Evolutionary conservation across 2,888 invertebrate genomes (phyloP).

Genomic region (Epirrita christyi): DNA sequence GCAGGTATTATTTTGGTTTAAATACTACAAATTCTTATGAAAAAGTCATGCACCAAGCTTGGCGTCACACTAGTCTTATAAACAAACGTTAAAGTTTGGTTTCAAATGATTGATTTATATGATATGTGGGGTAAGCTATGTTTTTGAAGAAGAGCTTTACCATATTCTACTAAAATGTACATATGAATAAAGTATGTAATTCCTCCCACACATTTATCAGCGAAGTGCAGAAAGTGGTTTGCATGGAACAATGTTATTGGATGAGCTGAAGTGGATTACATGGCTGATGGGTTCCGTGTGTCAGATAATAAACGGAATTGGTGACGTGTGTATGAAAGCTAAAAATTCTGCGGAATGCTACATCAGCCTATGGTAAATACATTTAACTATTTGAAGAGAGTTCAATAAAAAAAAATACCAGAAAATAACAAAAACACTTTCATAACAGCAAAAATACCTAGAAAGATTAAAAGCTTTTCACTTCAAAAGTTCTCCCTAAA

Average conservation of each 20-base stretch:
- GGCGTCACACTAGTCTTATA: neutral
- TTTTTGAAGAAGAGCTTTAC: too few species aligned
- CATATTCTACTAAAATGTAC: too few species aligned
- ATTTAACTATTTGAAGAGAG: too few species aligned
- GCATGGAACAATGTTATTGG: conserved; percentile 1
- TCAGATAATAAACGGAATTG: neutral
- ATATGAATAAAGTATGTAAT: neutral
- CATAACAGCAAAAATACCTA: too few species aligned
- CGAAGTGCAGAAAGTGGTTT: conserved; percentile 9
- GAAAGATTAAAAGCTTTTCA: too few species aligned
- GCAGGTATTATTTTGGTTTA: conserved; percentile 18
- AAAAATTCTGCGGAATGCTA: conserved; percentile 1
- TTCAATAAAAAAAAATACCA: too few species aligned
- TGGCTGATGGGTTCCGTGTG: conserved; percentile 1
- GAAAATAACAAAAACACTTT: too few species aligned
- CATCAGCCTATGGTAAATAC: neutral
- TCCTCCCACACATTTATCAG: neutral
- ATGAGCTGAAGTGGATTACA: conserved; percentile 5
- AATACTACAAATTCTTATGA: conserved; percentile 11
- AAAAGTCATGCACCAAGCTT: neutral
- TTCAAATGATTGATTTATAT: neutral
- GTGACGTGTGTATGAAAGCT: neutral
- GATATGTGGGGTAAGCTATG: too few species aligned
- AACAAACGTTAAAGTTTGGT: neutral
- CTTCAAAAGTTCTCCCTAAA: too few species aligned